Evolutionary conservation across 30 jellyfish, hydroid and myxozoan genomes (phyloP), one percentile per base, ranked within the genome.

Genomic region (Cassiopea xamachana): DNA sequence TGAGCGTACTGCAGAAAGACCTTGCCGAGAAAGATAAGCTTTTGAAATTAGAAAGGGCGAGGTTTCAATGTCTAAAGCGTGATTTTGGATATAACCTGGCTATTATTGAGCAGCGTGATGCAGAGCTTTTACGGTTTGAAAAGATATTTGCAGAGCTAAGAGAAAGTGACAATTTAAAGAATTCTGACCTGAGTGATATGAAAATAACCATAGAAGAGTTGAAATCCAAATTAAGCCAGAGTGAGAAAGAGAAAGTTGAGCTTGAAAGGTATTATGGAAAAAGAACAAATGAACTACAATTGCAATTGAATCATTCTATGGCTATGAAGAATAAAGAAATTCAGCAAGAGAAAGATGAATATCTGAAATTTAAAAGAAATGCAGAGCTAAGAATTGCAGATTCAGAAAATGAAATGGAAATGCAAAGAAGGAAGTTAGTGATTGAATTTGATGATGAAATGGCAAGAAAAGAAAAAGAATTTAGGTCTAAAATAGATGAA

Each of bases 31-130:
- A 84, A 16, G 94, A 88, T 16, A 87, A 88, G 86, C 60, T 68
- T 48, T 62, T 93, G 82, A 76, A 89, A 8, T 75, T 93, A 18
- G 97, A 93, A 87, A 82, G 89, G 73, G 51, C 79, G 50, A 82
- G 98, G 2, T 93, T 87, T 69, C 77, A 68, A 27, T 81, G 83
- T 43, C 75, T 93, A 70, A 93, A 88, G 73, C 88, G 90, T 13
- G 98, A 93, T 79, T 93, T 93, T 83, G 94, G 88, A 60, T 93
- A 88, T 67, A 93, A 93, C 62, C 55, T 93, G 82, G 73, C 88
- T 27, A 84, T 93, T 15, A 84, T 93, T 18, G 94, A 94, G 46
- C 80, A 88, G 72, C 75, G 98, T n/a, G 98, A 93, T 72, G 84
- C 75, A 68, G 98, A 93, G 75, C 92, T 93, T 69, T 15, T 75